Conservation (phyloP, 1,140 invertebrate genomes). For the Brachionus asplanchnoidis region DNA sequence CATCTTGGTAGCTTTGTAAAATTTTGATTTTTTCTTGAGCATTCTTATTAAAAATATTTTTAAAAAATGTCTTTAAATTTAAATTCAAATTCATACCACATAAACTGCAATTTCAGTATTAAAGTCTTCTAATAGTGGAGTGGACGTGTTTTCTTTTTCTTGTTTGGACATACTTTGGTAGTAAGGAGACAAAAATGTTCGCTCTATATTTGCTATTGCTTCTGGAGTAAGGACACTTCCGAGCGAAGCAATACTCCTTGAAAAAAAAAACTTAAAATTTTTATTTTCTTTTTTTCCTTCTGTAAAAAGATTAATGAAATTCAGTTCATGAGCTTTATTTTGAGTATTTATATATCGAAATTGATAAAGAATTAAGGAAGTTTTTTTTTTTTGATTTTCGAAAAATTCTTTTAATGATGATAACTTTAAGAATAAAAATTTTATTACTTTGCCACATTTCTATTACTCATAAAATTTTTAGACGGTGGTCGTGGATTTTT, state of each 20-base stretch:
- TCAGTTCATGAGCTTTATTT: no score
- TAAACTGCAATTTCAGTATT: conserved; percentile 56
- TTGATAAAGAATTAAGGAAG: no score
- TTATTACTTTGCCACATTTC: conserved; percentile 36
- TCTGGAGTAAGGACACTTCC: conserved; percentile 20
- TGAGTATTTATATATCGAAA: no score
- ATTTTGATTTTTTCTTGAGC: conserved; percentile 36
- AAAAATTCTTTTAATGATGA: no score
- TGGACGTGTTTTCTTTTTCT: conserved; percentile 44
- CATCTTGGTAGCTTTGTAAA: conserved; percentile 2
- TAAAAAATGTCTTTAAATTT: neutral
- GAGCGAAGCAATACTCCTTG: conserved; percentile 30
- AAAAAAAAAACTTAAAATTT: neutral
- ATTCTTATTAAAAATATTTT: neutral
- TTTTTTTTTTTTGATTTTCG: no score
- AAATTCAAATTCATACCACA: conserved; percentile 46
- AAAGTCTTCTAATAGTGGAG: conserved; percentile 55
- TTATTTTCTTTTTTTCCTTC: neutral
- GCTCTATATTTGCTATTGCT: conserved; percentile 45
- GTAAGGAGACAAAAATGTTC: conserved; percentile 54
- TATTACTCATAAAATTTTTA: conserved; percentile 37
- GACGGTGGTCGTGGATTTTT: conserved; percentile 35
- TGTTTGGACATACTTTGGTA: conserved; percentile 45
- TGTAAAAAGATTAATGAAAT: no score
- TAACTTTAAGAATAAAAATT: no score